phyloP scores from a whole-genome alignment of 2,113 vertebrate genomes.

The Beaufortia kweichowensis region DNA sequence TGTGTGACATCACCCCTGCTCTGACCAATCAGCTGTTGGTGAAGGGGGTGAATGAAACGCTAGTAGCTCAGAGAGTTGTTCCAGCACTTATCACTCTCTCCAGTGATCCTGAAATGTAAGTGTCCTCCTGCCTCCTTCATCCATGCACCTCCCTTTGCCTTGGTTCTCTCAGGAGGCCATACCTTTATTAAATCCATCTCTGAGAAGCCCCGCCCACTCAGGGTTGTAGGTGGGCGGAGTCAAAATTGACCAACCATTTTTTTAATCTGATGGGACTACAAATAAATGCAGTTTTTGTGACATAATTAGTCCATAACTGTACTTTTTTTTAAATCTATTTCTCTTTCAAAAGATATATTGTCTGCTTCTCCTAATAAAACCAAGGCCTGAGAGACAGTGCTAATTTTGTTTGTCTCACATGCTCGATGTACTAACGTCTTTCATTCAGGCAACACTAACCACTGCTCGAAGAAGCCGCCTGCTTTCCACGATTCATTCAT shows the following conservation, averaged over 20 bases:
- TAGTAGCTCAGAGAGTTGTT: slow-evolving; percentile 99
- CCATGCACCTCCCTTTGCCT: slow-evolving; percentile 69
- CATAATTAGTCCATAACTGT: no score
- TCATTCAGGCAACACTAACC: slow-evolving; percentile 69
- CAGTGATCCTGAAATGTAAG: slow-evolving; percentile 99
- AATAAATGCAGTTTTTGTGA: no score
- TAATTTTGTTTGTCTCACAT: slow-evolving; percentile 62
- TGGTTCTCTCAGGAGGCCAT: slow-evolving; percentile 65
- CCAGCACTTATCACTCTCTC: slow-evolving; percentile 99
- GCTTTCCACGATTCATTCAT: slow-evolving; percentile 39
- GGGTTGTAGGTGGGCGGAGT: background rate
- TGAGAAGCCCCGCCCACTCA: background rate
- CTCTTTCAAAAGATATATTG: no score
- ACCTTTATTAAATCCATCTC: background rate
- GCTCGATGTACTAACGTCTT: slow-evolving; percentile 70
- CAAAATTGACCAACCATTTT: background rate
- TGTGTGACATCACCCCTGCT: slow-evolving; percentile 81
- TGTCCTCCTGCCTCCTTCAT: slow-evolving; percentile 79
- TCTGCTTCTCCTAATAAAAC: slow-evolving; percentile 70
- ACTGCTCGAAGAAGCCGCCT: slow-evolving; percentile 67
- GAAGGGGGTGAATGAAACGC: slow-evolving; percentile 99
- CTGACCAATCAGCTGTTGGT: slow-evolving; percentile 97
- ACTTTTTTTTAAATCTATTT: background rate
- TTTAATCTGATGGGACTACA: no score
- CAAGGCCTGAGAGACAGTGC: slow-evolving; percentile 69